These are phyloP conservation scores for Drosophila tanythrix DNA, from an alignment of 2,888 invertebrate species.

Conservation along the genomic window DNA sequence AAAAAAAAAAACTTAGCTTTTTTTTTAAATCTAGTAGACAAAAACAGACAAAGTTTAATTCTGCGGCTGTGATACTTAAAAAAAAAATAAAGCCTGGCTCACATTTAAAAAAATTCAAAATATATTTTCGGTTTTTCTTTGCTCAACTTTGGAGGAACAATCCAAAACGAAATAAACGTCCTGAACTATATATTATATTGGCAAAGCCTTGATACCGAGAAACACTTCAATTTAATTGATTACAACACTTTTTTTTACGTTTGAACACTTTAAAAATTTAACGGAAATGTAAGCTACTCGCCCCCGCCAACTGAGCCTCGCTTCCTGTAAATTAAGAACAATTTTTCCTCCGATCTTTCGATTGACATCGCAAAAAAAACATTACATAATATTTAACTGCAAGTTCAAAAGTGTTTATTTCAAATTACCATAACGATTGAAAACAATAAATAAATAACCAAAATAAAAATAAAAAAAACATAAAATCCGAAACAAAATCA, in stretches of 20 bases:
- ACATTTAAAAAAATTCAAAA: conserved; percentile 2
- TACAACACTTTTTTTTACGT: conserved; percentile 25
- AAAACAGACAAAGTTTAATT: conserved; percentile 25
- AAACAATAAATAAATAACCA: conserved; percentile 42
- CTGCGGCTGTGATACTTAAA: conserved; percentile 48
- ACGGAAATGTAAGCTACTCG: conserved; percentile 84
- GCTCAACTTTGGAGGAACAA: background rate
- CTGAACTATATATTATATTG: conserved; percentile 6
- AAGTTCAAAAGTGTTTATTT: conserved; percentile 29
- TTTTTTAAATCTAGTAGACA: conserved; percentile 8
- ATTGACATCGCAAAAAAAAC: conserved; percentile 7
- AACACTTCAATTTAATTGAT: background rate
- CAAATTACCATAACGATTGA: conserved; percentile 25
- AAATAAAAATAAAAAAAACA: conserved; percentile 39
- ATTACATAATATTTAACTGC: conserved; percentile 32
- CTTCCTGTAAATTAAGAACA: conserved; percentile 49
- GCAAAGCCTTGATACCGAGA: background rate
- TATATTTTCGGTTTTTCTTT: conserved; percentile 30
- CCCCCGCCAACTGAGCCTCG: conserved; percentile 71
- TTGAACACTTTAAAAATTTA: conserved; percentile 43
- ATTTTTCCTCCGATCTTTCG: conserved; percentile 3
- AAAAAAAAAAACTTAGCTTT: conserved; percentile 32
- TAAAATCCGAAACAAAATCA: conserved; percentile 28
- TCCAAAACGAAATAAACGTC: background rate
- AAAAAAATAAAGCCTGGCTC: conserved; percentile 10